Conservation (phyloP, 2,797 vertebrate genomes). For the Orientallactaga sibirica region DNA sequence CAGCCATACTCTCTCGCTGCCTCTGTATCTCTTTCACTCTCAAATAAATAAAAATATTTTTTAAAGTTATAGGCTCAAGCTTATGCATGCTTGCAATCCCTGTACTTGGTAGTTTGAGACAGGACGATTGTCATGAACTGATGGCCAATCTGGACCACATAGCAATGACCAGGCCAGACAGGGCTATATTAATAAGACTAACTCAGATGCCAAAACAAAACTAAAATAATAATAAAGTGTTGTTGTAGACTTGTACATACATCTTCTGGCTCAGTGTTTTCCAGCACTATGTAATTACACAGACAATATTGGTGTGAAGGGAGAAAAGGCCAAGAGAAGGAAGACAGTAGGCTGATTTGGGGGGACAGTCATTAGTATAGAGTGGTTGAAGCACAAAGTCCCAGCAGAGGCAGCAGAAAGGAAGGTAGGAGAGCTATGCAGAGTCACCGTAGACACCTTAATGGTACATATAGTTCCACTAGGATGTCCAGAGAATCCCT, state of each 20-base stretch:
- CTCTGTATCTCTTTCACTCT: too few relatives aligned
- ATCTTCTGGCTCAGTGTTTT: neutral
- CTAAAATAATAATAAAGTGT: neutral
- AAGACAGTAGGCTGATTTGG: neutral
- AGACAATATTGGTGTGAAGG: neutral
- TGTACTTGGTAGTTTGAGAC: neutral
- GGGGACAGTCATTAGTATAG: fast-evolving
- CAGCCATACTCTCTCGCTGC: too few relatives aligned
- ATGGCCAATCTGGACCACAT: neutral
- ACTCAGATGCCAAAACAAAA: neutral
- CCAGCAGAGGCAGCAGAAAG: neutral
- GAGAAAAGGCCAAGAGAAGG: neutral
- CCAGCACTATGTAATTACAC: neutral
- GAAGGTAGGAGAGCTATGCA: neutral
- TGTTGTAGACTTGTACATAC: neutral
- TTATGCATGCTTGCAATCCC: neutral
- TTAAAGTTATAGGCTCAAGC: neutral
- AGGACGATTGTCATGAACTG: neutral
- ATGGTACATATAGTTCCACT: fast-evolving
- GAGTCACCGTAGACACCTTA: too few relatives aligned
- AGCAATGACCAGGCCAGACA: neutral
- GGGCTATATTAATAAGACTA: neutral
- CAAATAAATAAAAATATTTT: too few relatives aligned
- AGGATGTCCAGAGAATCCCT: neutral
- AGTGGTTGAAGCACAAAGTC: neutral